Base-by-base conservation (phyloP, 2,888 invertebrate genomes). In the Nebria salina region DNA sequence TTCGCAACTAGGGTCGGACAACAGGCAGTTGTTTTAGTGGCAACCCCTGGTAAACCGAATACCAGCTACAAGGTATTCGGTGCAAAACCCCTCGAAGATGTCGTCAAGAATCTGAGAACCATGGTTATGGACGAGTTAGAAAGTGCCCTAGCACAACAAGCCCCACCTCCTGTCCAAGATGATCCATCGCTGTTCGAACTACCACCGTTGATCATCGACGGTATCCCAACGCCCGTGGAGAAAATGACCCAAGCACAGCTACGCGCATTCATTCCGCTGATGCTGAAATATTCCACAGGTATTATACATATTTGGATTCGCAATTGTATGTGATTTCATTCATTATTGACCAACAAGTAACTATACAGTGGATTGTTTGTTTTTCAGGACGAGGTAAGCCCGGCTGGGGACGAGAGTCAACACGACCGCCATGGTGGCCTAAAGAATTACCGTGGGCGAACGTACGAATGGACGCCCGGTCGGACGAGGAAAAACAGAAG, bases 221-320 rank as follows among this genome's bases (percentile, higher is more conserved):
- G 98, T 83, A 98, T 98, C 88, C 98, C 98, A 83, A 98, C 98
- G 82, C 98, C 98, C 15, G 98, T 98, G 0, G 98, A 98, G 90
- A 98, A 98, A 92, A 98, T 98, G 98, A 98, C 98, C 66, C 98
- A 98, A 91, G 98, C 98, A 78, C 98, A 98, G 90, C 91, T 98
- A 82, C 90, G 98, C 86, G 98, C 98, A 82, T 98, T 98, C 90
- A 98, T 98, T 86, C 98, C 98, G 83, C 92, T 98, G 85, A 98
- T 98, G 98, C 91, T 98, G 87, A 98, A 98, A 90, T 98, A 98
- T 89, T 98, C 98, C 5, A 98, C 98, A 84, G 97, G 96, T 86
- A 73, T 42, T 75, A n/a, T 20, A 20, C 20, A 20, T 20, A 20
- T 0, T 20, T 20, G 20, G 8, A 2, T 54, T 54, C 54, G 26